Base-by-base conservation (phyloP, 2,888 invertebrate genomes). In the Tryphoninae sp. region DNA sequence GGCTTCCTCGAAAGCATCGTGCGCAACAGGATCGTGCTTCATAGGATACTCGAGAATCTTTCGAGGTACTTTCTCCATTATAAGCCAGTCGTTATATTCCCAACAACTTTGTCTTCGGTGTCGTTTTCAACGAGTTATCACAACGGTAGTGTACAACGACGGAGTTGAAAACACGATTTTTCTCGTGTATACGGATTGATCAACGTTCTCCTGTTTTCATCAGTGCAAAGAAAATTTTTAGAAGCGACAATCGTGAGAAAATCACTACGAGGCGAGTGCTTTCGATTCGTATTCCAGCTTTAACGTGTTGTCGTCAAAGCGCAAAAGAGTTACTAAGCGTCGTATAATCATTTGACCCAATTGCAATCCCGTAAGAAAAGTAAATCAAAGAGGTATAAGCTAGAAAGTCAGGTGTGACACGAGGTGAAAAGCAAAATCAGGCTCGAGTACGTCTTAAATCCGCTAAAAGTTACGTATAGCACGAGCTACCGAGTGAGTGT, bases 21-120 rank as follows among this genome's bases (percentile, higher is more conserved):
- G 72, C 76, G 72, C 80, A 72, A 80, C 80, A 80, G 76, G 72
- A 80, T 76, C 49, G 33, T 33, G 33, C 55, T 72, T 40, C 67
- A 67, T 13, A 62, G 72, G 61, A 80, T 59, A 76, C 76, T 67
- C 72, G 67, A 76, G 67, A 59, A 55, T 67, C 51, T 72, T 42
- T 53, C 61, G 45, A 61, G 53, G 45, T 53, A 67, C 76, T 76
- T 53, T 11, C 23, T 40, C 64, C 59, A 59, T 42, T 13, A 16
- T 45, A 61, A 51, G 13, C 51, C 53, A 42, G 45, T 74, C 55
- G n/a, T 42, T 8, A 22, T 42, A 77, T 77, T 67, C 72, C 23
- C 68, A 62, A 67, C 75, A 80, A 74, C 77, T 71, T 73, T 73
- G 69, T 73, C 76, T 40, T 64, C 67, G 72, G 61, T 51, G 42